Percentiles rank a stretch among this genome's conserved stretches.
Conservation (phyloP, 37 sponge, comb jelly and placozoan genomes). For the Spongilla lacustris region DNA sequence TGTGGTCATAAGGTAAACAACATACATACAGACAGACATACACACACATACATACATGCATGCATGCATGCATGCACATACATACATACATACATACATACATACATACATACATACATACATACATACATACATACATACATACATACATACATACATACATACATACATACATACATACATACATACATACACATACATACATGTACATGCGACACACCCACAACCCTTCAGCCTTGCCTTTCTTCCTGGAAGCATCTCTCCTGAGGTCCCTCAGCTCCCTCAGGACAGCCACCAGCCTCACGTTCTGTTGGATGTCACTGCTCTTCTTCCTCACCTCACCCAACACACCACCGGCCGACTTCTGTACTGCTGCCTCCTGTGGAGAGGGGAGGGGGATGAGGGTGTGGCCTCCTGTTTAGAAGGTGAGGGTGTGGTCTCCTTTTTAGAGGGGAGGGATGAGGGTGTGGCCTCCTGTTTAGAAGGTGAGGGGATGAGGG, state of each 20-base stretch:
- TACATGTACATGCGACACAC: no score
- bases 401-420: background rate
- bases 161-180: no score
- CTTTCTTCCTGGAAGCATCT: conserved; percentile 24
- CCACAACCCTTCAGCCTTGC: background rate
- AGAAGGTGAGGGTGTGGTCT: background rate
- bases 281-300: conserved; percentile 4
- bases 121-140: no score
- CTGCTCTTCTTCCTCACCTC: conserved; percentile 41
- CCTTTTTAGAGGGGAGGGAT: no score
- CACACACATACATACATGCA: no score
- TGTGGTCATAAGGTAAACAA: no score
- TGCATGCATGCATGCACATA: no score
- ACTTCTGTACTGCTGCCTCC: conserved; percentile 28
- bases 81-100: no score
- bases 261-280: conserved; percentile 37
- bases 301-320: conserved; percentile 9
- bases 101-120: no score
- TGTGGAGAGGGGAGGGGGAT: background rate
- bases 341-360: conserved; percentile 30
- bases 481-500: background rate
- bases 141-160: no score
- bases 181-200: no score
- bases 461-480: background rate
- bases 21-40: no score